These are phyloP conservation scores for Pyrrhia umbra DNA, from an alignment of 2,888 invertebrate genomes.

Conservation along the genomic window DNA sequence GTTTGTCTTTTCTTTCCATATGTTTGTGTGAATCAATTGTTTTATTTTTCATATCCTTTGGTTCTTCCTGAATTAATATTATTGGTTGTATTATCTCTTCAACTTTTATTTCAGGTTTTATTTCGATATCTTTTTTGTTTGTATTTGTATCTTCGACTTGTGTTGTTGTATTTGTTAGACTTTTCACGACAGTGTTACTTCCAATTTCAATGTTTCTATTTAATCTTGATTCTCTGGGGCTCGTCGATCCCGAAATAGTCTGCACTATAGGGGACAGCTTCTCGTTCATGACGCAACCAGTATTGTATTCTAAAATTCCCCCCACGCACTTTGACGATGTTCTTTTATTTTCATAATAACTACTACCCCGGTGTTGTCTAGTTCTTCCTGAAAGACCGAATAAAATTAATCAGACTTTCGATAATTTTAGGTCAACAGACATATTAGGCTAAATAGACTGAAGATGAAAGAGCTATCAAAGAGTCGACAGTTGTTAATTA, in stretches of 20 bases:
- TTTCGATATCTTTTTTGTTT: conserved; percentile 24
- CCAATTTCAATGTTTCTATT: conserved; percentile 68
- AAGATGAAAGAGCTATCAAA: no score
- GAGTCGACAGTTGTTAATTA: no score
- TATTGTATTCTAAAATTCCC: conserved; percentile 64
- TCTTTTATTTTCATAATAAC: conserved; percentile 72
- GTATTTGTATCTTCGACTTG: conserved; percentile 63
- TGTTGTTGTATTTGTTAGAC: conserved; percentile 64
- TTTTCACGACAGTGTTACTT: conserved; percentile 65
- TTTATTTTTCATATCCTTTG: neutral
- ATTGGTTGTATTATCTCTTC: conserved; percentile 22
- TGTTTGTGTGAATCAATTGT: neutral
- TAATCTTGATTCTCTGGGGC: conserved; percentile 57
- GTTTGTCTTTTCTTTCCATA: conserved; percentile 9
- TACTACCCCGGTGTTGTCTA: conserved; percentile 49
- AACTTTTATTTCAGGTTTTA: conserved; percentile 27
- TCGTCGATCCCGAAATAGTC: conserved; percentile 72
- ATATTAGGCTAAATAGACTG: no score
- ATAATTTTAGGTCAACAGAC: neutral
- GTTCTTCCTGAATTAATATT: conserved; percentile 40
- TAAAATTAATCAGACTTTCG: neutral
- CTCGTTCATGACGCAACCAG: conserved; percentile 66
- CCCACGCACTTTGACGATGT: conserved; percentile 81
- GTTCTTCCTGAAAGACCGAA: conserved; percentile 67
- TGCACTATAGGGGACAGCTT: conserved; percentile 78